A percentile compares a stretch with the other conserved stretches of the same genome.
Conservation (phyloP, 2,797 vertebrate species). For the Chromobotia macracanthus region DNA sequence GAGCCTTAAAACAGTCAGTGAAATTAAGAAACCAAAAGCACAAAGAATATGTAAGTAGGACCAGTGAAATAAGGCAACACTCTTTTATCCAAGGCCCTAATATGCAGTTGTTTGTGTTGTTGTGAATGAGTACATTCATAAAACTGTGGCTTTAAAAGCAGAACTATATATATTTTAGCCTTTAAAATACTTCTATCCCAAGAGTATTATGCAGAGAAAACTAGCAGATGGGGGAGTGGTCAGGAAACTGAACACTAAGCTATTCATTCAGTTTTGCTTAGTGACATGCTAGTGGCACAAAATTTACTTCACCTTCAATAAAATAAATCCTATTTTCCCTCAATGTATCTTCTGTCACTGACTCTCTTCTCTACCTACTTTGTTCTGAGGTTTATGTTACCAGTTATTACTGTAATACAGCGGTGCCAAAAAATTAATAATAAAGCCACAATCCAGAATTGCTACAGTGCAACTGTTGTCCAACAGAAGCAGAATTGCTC, state of each 20-base stretch:
- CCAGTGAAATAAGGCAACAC: background rate
- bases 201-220: too few relatives aligned
- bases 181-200: too few relatives aligned
- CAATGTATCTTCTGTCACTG: constrained; percentile 2
- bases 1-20: constrained; percentile 80
- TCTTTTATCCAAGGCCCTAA: constrained; percentile 32
- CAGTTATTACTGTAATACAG: constrained; percentile 54
- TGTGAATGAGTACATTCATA: constrained; percentile 1
- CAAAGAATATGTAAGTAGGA: constrained; percentile 40
- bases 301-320: background rate
- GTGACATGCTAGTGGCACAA: background rate
- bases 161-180: background rate
- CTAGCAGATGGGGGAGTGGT: background rate
- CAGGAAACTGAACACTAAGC: background rate
- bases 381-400: constrained; percentile 32
- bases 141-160: background rate
- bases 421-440: constrained; percentile 61
- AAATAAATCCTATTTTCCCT: constrained; percentile 1
- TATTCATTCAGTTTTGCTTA: background rate
- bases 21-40: constrained; percentile 61
- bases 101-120: constrained; percentile 50
- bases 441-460: constrained; percentile 73
- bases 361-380: constrained; percentile 48
- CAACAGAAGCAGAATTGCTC: constrained; percentile 72
- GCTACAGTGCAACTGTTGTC: constrained; percentile 61